These are phyloP conservation scores for Sinopyrophorus schimmeli DNA, from an alignment of 2,888 invertebrate species.

Conservation along the genomic window DNA sequence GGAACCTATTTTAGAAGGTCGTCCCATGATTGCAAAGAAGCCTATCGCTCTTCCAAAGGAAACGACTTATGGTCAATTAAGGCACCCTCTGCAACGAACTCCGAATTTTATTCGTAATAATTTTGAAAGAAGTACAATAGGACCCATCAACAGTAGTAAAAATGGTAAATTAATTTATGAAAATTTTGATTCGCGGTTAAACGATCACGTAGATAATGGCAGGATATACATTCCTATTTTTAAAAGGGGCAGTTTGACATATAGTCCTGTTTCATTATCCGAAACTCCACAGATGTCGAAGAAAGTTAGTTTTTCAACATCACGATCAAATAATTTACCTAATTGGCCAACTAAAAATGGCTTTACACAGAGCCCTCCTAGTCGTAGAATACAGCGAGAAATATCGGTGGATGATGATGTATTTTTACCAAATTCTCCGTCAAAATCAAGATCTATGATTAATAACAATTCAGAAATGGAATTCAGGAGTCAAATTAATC, in stretches of 20 bases:
- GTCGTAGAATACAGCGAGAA: constrained; percentile 44
- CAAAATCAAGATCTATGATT: too few relatives aligned
- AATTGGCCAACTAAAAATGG: constrained; percentile 59
- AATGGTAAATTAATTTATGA: constrained; percentile 24
- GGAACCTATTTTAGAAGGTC: constrained; percentile 37
- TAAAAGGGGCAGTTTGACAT: constrained; percentile 59
- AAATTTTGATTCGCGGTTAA: constrained; percentile 8
- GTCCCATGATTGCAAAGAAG: constrained; percentile 26
- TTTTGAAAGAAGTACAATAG: constrained; percentile 41
- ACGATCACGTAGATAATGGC: too few relatives aligned
- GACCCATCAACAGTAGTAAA: constrained; percentile 34
- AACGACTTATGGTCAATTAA: constrained; percentile 12
- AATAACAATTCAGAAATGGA: too few relatives aligned
- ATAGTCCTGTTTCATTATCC: constrained; percentile 41
- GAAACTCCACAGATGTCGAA: constrained; percentile 54
- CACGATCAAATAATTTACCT: constrained; percentile 37
- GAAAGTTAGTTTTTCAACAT: constrained; percentile 58
- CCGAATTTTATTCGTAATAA: constrained; percentile 42
- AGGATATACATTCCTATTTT: constrained; percentile 59
- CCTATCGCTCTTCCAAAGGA: constrained; percentile 20
- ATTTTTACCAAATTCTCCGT: constrained; percentile 41
- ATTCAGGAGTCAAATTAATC: too few relatives aligned
- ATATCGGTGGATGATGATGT: constrained; percentile 48
- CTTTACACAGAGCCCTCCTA: constrained; percentile 51
- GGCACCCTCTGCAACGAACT: constrained; percentile 28